Percentiles rank a stretch among this genome's conserved stretches.
phyloP scores from a whole-genome alignment of 37 sponge, comb jelly and placozoan genomes.

The Beroe ovata region DNA sequence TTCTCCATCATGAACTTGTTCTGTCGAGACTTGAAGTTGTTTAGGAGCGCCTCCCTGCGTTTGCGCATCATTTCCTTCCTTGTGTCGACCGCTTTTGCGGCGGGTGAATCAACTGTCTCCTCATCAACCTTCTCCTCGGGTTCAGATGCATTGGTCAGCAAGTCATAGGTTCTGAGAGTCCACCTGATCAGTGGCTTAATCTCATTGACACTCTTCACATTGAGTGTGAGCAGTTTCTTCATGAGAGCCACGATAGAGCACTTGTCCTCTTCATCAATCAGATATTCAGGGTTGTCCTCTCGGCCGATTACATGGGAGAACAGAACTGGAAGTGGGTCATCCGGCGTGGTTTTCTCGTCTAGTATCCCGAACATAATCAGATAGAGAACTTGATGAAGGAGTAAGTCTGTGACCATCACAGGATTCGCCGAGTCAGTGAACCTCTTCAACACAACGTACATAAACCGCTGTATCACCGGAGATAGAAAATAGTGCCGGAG shows the following conservation, averaged over 20 bases:
- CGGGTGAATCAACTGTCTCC: not conserved
- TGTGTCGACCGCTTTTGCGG: not conserved
- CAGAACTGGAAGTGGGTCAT: slow-evolving; percentile 5
- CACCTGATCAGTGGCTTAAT: slow-evolving; percentile 22
- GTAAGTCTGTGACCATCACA: slow-evolving; percentile 35
- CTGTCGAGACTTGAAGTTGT: slow-evolving; percentile 16
- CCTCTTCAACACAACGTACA: slow-evolving; percentile 50
- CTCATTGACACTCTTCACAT: slow-evolving; percentile 20
- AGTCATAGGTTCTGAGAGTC: not conserved
- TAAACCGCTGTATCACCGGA: slow-evolving; percentile 58
- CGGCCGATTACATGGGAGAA: not conserved
- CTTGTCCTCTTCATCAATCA: not conserved
- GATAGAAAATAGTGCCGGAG: slow-evolving; percentile 1
- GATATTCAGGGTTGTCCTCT: slow-evolving; percentile 2
- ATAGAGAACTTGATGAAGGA: slow-evolving; percentile 54
- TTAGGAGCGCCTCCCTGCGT: not conserved
- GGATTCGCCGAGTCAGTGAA: not conserved
- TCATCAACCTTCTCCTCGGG: not conserved
- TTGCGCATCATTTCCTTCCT: slow-evolving; percentile 7
- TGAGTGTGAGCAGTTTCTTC: not conserved
- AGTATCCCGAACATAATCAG: slow-evolving; percentile 44
- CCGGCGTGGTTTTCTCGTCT: not conserved
- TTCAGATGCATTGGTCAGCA: not conserved
- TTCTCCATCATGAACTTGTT: slow-evolving; percentile 25
- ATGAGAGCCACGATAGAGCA: slow-evolving; percentile 20